Conservation (phyloP, 2,888 invertebrate species). For the Toxonevra muliebris region DNA sequence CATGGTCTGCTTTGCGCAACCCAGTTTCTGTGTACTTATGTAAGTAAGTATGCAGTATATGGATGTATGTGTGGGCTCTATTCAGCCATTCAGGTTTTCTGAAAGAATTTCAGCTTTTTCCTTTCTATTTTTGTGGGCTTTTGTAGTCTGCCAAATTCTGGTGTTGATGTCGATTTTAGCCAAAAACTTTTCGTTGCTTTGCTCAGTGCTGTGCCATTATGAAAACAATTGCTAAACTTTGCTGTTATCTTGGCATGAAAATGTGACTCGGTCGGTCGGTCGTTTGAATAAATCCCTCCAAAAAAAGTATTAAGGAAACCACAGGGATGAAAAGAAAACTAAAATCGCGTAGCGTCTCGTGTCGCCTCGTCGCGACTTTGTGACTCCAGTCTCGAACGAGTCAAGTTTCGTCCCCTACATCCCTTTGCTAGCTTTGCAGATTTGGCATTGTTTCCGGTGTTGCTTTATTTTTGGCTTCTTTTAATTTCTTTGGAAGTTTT, state of each 20-base stretch:
- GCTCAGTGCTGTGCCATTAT: neutral
- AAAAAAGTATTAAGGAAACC: neutral
- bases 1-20: neutral
- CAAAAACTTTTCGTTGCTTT: neutral
- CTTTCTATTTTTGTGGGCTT: neutral
- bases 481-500: neutral
- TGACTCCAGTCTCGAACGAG: neutral
- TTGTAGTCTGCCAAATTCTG: neutral
- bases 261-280: neutral
- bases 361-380: neutral
- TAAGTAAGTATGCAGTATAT: neutral
- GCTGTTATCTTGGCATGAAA: neutral
- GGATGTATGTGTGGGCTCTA: neutral
- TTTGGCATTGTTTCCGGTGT: neutral
- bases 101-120: neutral
- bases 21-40: neutral
- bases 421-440: no score
- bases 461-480: neutral
- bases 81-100: neutral
- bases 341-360: neutral
- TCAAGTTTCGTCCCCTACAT: neutral
- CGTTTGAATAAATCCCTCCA: neutral
- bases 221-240: conserved; percentile 6
- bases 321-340: conserved; percentile 1
- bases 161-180: neutral